phyloP scores from a whole-genome alignment of 2,888 invertebrate genomes.

The Gymnocheta viridis region DNA sequence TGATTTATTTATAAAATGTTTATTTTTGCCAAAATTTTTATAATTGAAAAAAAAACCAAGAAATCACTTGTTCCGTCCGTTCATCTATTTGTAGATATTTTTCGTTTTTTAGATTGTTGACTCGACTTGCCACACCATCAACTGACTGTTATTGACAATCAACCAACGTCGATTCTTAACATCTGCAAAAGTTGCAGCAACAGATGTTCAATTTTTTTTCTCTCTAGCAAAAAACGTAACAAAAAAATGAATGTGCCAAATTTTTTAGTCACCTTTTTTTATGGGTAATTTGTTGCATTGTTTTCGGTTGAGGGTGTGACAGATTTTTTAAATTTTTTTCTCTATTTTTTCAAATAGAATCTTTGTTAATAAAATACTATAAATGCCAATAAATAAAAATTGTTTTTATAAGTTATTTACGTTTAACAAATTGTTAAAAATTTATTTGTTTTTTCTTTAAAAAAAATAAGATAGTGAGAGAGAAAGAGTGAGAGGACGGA shows the following conservation, averaged over 20 bases:
- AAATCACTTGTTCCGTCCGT: slow-evolving; percentile 39
- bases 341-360: not conserved
- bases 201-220: slow-evolving; percentile 59
- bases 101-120: slow-evolving; percentile 28
- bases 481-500: not conserved
- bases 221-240: not conserved
- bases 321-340: not conserved
- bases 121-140: slow-evolving; percentile 25
- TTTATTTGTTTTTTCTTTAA: not conserved
- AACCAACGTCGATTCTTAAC: slow-evolving; percentile 23
- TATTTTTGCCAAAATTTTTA: slow-evolving; percentile 25
- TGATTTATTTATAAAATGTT: slow-evolving; percentile 30
- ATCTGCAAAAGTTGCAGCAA: slow-evolving; percentile 56
- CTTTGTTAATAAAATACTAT: slow-evolving; percentile 34
- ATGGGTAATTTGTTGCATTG: not conserved
- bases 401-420: slow-evolving; percentile 28
- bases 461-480: not conserved
- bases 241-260: slow-evolving; percentile 35
- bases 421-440: slow-evolving; percentile 42
- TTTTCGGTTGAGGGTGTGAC: slow-evolving; percentile 36
- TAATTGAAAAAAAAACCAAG: not conserved
- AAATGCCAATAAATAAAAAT: slow-evolving; percentile 46
- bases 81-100: slow-evolving; percentile 4
- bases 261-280: slow-evolving; percentile 24
- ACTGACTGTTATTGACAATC: slow-evolving; percentile 38